phyloP scores from a whole-genome alignment of 2,888 invertebrate species.

The Carpatolechia fugitivella region DNA sequence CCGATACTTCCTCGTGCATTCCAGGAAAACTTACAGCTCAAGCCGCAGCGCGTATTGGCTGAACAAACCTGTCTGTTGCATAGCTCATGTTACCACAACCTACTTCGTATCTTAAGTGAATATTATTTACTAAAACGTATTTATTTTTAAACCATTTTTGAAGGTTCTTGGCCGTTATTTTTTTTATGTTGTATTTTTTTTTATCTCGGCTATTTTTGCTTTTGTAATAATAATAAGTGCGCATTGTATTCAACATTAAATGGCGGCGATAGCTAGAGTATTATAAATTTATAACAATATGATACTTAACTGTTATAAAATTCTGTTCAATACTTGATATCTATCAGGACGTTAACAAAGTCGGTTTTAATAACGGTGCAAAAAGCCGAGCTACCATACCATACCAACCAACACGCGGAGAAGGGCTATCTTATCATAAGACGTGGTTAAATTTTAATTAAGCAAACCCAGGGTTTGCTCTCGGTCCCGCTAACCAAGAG shows the following conservation, averaged over 20 bases:
- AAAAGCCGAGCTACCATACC: conserved; percentile 30
- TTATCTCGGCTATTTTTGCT: no score
- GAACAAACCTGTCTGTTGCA: not conserved
- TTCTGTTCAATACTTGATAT: conserved; percentile 6
- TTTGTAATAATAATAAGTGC: no score
- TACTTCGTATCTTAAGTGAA: no score
- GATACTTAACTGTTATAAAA: not conserved
- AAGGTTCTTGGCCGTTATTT: no score
- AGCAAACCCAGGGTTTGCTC: conserved; percentile 35
- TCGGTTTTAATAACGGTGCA: not conserved
- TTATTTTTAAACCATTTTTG: no score
- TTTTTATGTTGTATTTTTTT: no score
- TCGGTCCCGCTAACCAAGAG: conserved; percentile 45
- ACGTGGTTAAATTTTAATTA: conserved; percentile 66
- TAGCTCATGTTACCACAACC: not conserved
- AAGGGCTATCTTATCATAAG: conserved; percentile 50
- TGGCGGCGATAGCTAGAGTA: no score
- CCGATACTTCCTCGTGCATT: conserved; percentile 37
- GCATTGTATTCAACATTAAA: no score
- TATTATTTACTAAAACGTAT: no score
- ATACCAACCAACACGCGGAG: conserved; percentile 31
- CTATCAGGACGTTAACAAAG: not conserved
- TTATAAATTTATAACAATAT: not conserved
- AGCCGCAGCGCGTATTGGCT: not conserved
- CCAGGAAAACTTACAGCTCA: conserved; percentile 1